These are phyloP conservation scores for Macrosteles quadrilineatus DNA, from an alignment of 1,140 invertebrate species.

Conservation along the genomic window DNA sequence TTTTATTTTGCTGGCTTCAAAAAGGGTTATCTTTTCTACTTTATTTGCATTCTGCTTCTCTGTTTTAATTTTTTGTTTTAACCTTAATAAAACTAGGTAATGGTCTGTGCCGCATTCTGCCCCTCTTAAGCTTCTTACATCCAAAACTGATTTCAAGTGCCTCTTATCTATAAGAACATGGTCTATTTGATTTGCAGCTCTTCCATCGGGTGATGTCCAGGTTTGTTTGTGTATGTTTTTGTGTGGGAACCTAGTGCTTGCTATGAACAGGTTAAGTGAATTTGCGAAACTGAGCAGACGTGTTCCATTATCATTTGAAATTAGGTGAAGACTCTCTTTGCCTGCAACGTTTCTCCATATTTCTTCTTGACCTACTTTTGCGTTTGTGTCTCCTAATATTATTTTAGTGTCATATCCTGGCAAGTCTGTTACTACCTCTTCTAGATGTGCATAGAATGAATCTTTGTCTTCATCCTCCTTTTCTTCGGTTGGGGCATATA, in stretches of 20 bases:
- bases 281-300: constrained; percentile 36
- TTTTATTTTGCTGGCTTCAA: constrained; percentile 4
- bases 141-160: neutral
- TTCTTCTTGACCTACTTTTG: constrained; percentile 33
- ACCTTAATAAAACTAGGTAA: constrained; percentile 30
- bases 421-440: constrained; percentile 24
- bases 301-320: constrained; percentile 38
- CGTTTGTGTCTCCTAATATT: constrained; percentile 34
- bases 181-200: constrained; percentile 37
- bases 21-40: neutral
- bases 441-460: constrained; percentile 33
- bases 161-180: constrained; percentile 35
- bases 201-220: constrained; percentile 34
- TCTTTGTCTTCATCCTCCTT: constrained; percentile 34
- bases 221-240: constrained; percentile 38
- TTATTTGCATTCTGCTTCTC: constrained; percentile 6
- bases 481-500: constrained; percentile 33
- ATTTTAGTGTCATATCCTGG: constrained; percentile 35
- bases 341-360: constrained; percentile 43
- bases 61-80: constrained; percentile 21
- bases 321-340: too few species aligned
- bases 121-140: constrained; percentile 35
- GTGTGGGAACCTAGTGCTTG: constrained; percentile 36
- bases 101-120: constrained; percentile 36
- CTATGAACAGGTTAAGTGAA: constrained; percentile 36